These are phyloP conservation scores for Pimpla rufipes DNA, from an alignment of 2,888 invertebrate species.

Conservation along the genomic window DNA sequence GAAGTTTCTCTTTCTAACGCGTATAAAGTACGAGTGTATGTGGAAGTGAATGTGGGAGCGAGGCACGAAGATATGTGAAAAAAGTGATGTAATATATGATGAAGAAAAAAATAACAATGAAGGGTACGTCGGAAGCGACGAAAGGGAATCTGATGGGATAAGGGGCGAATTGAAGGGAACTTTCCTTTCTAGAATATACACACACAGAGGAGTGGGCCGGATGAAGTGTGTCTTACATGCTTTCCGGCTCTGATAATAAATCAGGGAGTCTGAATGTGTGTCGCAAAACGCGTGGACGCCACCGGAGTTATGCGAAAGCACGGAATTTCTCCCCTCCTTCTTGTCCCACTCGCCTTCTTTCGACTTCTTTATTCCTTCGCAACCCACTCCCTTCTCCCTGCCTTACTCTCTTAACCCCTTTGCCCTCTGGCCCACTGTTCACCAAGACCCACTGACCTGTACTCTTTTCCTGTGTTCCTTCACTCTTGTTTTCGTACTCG, in stretches of 20 bases:
- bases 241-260: constrained; percentile 73
- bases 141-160: constrained; percentile 38
- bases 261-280: constrained; percentile 71
- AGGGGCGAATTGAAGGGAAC: constrained; percentile 31
- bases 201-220: constrained; percentile 19
- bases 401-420: constrained; percentile 62
- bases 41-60: constrained; percentile 12
- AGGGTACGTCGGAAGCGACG: constrained; percentile 32
- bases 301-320: constrained; percentile 66
- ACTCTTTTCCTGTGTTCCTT: constrained; percentile 12
- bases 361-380: constrained; percentile 52
- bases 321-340: constrained; percentile 58
- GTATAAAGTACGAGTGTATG: constrained; percentile 34
- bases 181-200: constrained; percentile 25
- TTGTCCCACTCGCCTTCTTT: constrained; percentile 4
- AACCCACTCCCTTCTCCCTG: constrained; percentile 49
- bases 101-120: not conserved
- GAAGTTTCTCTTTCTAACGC: constrained; percentile 25
- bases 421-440: constrained; percentile 62
- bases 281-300: constrained; percentile 58
- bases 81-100: not conserved
- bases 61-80: constrained; percentile 26
- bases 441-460: constrained; percentile 45
- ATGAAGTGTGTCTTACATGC: constrained; percentile 68
- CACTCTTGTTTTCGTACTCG: constrained; percentile 40